Base-by-base conservation (phyloP, 2,888 invertebrate species). In the Papilio protenor region DNA sequence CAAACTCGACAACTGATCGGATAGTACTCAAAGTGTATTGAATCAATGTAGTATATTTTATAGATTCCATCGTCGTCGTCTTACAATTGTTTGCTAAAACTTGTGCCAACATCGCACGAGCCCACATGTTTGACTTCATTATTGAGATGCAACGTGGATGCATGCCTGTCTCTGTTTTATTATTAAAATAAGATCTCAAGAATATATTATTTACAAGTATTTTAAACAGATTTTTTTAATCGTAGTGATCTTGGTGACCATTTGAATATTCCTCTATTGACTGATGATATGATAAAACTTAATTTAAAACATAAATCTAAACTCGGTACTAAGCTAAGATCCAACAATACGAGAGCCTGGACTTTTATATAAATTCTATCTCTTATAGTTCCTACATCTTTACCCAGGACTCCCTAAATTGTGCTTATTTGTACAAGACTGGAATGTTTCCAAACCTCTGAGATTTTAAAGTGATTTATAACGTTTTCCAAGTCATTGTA, bases 401-500 rank as follows among this genome's bases (percentile, higher is more conserved):
- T 12, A 27, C 14, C n/a, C n/a, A 11, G 40, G 14, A 66, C 18
- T 40, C 11, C 11, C 14, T 66, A 18, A n/a, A n/a, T 23, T n/a
- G n/a, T 33, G 11, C 12, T 61, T 64, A 40, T 66, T 10, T n/a
- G n/a, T 2, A 6, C 14, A 40, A 40, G 1, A 18, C 18, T 23
- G 66, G 11, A 59, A 23, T 66, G 49, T 21, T 12, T 12, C 12
- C 27, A 57, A 52, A 33, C 23, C 55, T 21, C 23, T 33, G 27
- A 69, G 33, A n/a, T 27, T 21, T 71, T 33, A 76, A 71, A 47
- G 18, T 57, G 23, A 57, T 61, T 47, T 16, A 59, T 72, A 33
- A 64, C 33, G 47, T 71, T 49, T n/a, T n/a, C 59, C 12, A 59
- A 49, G 59, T 47, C 76, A 47, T 76, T 59, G 61, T 61, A 27